Evolutionary conservation across 2,113 vertebrate species (phyloP).

Genomic region (Mandrillus leucophaeus): DNA sequence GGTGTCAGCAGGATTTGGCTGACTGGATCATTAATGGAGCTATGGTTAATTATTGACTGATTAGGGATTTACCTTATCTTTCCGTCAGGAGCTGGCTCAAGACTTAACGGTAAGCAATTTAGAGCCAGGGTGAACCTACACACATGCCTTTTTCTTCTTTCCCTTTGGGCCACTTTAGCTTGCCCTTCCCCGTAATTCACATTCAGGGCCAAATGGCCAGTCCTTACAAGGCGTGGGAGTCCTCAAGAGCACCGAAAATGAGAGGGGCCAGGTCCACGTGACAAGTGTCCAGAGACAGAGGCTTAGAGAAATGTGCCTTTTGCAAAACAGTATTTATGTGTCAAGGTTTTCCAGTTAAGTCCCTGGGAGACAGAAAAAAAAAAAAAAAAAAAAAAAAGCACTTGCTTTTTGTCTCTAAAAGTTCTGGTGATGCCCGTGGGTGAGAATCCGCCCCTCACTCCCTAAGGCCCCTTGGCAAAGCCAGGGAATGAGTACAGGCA

Average conservation of each 20-base stretch:
- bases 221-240: background rate
- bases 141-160: slow-evolving; percentile 59
- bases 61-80: slow-evolving; percentile 82
- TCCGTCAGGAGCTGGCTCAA: slow-evolving; percentile 79
- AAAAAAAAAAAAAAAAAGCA: background rate
- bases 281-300: background rate
- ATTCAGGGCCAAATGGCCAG: background rate
- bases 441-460: slow-evolving; percentile 79
- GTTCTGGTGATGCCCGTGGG: slow-evolving; percentile 60
- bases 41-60: slow-evolving; percentile 85
- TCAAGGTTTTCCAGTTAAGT: background rate
- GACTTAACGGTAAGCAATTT: slow-evolving; percentile 80
- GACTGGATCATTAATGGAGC: slow-evolving; percentile 76
- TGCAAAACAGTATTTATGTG: background rate
- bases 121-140: slow-evolving; percentile 74
- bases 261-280: no score
- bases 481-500: slow-evolving; percentile 85
- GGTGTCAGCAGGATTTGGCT: slow-evolving; percentile 41
- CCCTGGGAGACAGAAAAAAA: background rate
- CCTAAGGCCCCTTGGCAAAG: slow-evolving; percentile 86
- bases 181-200: background rate
- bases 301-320: background rate
- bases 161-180: slow-evolving; percentile 50
- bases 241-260: background rate
- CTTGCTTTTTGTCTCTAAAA: slow-evolving; percentile 74